phyloP scores from a whole-genome alignment of 2,888 invertebrate genomes.

The Boloria euphrosyne region DNA sequence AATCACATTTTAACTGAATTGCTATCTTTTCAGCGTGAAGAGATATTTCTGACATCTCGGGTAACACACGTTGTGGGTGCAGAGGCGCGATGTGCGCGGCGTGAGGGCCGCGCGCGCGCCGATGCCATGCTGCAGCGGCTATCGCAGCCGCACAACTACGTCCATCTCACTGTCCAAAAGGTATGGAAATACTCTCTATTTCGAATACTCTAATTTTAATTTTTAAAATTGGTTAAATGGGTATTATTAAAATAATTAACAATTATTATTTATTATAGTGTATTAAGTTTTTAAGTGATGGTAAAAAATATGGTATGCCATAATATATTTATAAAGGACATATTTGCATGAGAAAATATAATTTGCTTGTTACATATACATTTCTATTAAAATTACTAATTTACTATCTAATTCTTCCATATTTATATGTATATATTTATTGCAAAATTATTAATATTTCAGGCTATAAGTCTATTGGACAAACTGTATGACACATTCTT shows the following conservation, averaged over 20 bases:
- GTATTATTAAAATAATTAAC: neutral
- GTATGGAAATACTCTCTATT: constrained; percentile 46
- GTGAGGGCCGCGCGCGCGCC: constrained; percentile 82
- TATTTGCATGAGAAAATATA: too few species aligned
- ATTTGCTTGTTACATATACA: constrained; percentile 15
- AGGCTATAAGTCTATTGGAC: constrained; percentile 85
- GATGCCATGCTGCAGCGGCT: constrained; percentile 92
- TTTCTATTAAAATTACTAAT: constrained; percentile 14
- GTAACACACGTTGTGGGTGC: constrained; percentile 77
- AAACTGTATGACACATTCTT: constrained; percentile 84
- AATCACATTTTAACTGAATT: neutral
- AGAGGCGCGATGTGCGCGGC: constrained; percentile 77
- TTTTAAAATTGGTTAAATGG: neutral
- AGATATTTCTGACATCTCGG: constrained; percentile 83
- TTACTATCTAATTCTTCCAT: constrained; percentile 11
- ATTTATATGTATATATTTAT: constrained; percentile 57
- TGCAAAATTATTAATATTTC: constrained; percentile 77
- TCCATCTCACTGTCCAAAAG: constrained; percentile 71
- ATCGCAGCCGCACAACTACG: constrained; percentile 69
- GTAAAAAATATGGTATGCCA: too few species aligned
- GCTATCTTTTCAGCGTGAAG: constrained; percentile 75
- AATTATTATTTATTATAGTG: neutral
- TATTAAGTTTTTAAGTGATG: too few species aligned
- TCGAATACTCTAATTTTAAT: neutral
- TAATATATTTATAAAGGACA: too few species aligned